A percentile compares a stretch with the other conserved stretches of the same genome.
phyloP scores from a whole-genome alignment of 2,888 invertebrate genomes.

The Taphrorychus bicolor region DNA sequence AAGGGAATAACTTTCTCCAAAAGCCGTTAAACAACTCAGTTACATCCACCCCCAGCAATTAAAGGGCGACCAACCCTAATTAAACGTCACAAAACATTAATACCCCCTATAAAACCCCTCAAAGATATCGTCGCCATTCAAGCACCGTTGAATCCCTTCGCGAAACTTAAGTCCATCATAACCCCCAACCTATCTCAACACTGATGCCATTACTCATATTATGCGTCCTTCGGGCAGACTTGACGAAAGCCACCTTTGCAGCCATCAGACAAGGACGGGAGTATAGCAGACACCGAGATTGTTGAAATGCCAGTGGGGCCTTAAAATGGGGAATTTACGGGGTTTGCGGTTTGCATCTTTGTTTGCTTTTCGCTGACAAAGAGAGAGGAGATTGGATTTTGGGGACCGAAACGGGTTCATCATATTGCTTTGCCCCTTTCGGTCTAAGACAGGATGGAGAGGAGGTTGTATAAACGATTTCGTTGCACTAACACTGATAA shows the following conservation, averaged over 20 bases:
- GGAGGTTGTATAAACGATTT: background rate
- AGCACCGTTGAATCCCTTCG: background rate
- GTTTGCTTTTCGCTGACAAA: conserved; percentile 19
- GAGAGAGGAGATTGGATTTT: background rate
- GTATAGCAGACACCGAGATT: conserved; percentile 22
- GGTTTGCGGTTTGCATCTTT: conserved; percentile 18
- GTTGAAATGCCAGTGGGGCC: conserved; percentile 24
- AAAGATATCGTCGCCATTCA: too few species aligned
- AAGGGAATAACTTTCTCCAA: too few species aligned
- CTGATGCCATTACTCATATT: conserved; percentile 25
- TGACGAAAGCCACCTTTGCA: conserved; percentile 5
- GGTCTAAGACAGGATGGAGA: background rate
- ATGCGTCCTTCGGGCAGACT: conserved; percentile 12
- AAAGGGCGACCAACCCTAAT: too few species aligned
- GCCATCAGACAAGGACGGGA: conserved; percentile 5
- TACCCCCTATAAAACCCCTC: too few species aligned
- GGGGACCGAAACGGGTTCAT: background rate
- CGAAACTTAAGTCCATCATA: conserved; percentile 1
- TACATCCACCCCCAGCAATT: too few species aligned
- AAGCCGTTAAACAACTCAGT: too few species aligned
- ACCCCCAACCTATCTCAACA: conserved; percentile 26
- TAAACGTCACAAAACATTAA: too few species aligned
- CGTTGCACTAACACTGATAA: too few species aligned
- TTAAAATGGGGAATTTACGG: conserved; percentile 35
- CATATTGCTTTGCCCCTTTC: background rate